Conservation (phyloP, 2,888 invertebrate species). For the Andrena haemorrhoa region DNA sequence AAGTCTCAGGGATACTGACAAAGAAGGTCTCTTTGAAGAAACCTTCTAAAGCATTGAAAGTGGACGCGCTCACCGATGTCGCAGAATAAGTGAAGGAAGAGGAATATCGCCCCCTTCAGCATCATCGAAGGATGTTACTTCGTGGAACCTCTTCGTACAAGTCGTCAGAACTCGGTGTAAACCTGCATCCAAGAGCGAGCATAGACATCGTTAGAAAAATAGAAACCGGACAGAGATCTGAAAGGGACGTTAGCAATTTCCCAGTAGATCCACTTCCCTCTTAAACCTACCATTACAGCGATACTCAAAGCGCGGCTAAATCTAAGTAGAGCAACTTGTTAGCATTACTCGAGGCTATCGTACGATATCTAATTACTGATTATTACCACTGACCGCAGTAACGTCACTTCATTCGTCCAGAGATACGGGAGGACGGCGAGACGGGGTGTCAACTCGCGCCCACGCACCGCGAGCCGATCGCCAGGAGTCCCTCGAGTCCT, state of each 20-base stretch:
- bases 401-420: conserved; percentile 4
- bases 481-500: conserved; percentile 51
- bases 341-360: neutral
- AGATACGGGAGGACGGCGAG: conserved; percentile 18
- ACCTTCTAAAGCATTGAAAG: neutral
- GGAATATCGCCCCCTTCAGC: conserved; percentile 70
- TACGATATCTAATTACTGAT: neutral
- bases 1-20: too few relatives aligned
- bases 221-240: too few relatives aligned
- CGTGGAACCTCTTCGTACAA: neutral
- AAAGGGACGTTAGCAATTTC: too few relatives aligned
- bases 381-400: conserved; percentile 7
- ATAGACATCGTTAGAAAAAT: neutral
- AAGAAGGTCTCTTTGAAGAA: neutral
- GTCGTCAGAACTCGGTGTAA: conserved; percentile 27
- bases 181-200: conserved; percentile 11
- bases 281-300: too few relatives aligned
- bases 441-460: conserved; percentile 7
- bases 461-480: conserved; percentile 38
- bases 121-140: conserved; percentile 64
- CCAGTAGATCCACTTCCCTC: too few relatives aligned
- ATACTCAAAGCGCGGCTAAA: too few relatives aligned
- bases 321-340: neutral
- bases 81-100: conserved; percentile 70
- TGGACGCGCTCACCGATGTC: conserved; percentile 72